Percentiles rank a stretch among this genome's conserved stretches.
phyloP scores from a whole-genome alignment of 2,113 vertebrate species.

The Porphyrio hochstetteri region DNA sequence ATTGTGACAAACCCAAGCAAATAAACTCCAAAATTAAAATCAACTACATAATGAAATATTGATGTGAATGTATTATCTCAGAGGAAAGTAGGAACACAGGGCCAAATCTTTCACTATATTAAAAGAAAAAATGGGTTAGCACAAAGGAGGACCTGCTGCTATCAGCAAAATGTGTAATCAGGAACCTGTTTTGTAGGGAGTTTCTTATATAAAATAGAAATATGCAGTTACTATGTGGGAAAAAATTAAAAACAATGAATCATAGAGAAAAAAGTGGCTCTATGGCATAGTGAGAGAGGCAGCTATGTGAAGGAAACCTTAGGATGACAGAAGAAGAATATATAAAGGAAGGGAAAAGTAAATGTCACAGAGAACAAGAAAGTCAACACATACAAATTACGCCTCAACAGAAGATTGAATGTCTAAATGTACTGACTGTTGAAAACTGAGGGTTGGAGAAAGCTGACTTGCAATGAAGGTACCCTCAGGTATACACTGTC shows the following conservation, averaged over 20 bases:
- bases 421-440: background rate
- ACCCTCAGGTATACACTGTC: no score
- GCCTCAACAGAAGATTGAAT: background rate
- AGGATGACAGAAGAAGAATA: background rate
- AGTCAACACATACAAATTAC: background rate
- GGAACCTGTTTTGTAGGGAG: background rate
- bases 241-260: background rate
- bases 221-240: background rate
- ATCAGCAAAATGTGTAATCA: background rate
- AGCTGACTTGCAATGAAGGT: background rate
- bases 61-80: background rate
- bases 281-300: background rate
- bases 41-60: background rate
- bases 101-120: background rate
- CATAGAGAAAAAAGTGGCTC: background rate
- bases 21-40: background rate
- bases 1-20: background rate
- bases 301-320: background rate
- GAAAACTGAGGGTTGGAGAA: background rate
- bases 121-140: background rate
- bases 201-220: background rate
- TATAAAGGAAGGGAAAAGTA: background rate
- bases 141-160: background rate
- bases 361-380: conserved; percentile 5
- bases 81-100: background rate